phyloP scores from a whole-genome alignment of 1,140 invertebrate genomes.

The Drosophila chauvacae region DNA sequence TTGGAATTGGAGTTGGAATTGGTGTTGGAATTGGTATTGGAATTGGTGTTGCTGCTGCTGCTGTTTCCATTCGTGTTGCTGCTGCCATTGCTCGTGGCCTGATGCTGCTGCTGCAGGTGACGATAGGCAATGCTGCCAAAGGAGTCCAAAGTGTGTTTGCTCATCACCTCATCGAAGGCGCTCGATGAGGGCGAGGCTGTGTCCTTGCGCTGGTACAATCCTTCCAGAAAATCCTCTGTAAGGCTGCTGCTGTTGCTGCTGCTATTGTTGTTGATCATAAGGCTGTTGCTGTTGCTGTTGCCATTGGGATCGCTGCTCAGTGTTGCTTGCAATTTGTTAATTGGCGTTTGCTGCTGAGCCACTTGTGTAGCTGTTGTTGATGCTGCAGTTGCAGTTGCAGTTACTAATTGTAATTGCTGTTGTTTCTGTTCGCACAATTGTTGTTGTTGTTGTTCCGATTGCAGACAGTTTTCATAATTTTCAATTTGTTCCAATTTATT shows the following conservation, averaged over 20 bases:
- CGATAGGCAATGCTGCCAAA: constrained; percentile 79
- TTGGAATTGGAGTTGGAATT: constrained; percentile 12
- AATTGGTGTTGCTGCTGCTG: constrained; percentile 28
- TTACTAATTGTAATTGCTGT: constrained; percentile 18
- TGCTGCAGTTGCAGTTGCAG: constrained; percentile 15
- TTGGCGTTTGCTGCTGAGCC: constrained; percentile 64
- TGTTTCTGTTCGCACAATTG: constrained; percentile 25
- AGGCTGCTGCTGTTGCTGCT: constrained; percentile 42
- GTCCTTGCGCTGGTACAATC: constrained; percentile 65
- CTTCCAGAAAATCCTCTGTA: constrained; percentile 68
- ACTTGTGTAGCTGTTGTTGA: constrained; percentile 36
- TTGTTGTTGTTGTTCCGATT: constrained; percentile 63
- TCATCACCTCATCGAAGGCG: constrained; percentile 71
- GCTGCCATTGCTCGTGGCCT: constrained; percentile 53
- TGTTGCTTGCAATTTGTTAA: constrained; percentile 53
- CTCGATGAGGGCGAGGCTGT: constrained; percentile 73
- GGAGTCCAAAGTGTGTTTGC: constrained; percentile 70
- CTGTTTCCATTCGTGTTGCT: constrained; percentile 53
- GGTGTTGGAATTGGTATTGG: constrained; percentile 26
- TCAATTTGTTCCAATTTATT: constrained; percentile 83
- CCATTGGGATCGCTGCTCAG: constrained; percentile 50
- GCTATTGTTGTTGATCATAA: background rate
- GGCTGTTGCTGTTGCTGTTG: constrained; percentile 40
- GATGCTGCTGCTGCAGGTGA: constrained; percentile 57
- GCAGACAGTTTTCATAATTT: constrained; percentile 80